These are phyloP conservation scores for Microtus obscurus DNA, from an alignment of 2,797 vertebrate genomes.

Conservation along the genomic window DNA sequence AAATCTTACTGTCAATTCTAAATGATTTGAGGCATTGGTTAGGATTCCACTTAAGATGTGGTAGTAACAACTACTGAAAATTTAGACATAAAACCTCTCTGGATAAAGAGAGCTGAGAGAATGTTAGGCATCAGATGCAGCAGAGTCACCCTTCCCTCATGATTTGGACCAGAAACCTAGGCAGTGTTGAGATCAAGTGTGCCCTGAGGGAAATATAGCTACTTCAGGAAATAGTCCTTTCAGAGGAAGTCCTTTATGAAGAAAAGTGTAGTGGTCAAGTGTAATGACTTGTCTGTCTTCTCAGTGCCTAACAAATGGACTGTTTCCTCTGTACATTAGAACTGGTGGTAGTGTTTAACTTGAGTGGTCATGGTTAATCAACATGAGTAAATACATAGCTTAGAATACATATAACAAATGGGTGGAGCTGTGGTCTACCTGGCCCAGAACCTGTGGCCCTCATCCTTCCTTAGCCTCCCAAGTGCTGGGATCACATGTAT, in stretches of 20 bases:
- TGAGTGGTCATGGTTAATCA: not conserved
- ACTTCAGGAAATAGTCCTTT: too few relatives aligned
- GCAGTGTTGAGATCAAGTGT: not conserved
- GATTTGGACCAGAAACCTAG: not conserved
- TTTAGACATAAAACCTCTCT: not conserved
- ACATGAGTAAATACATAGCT: not conserved
- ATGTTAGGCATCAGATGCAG: not conserved
- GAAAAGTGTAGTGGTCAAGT: too few relatives aligned
- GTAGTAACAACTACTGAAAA: not conserved
- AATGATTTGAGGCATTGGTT: not conserved
- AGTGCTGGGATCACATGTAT: too few relatives aligned
- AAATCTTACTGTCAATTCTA: slow-evolving; percentile 3
- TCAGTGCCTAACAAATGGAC: not conserved
- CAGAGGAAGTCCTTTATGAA: too few relatives aligned
- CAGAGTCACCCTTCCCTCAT: not conserved
- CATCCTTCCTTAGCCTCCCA: too few relatives aligned
- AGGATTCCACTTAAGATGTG: not conserved
- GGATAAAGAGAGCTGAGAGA: not conserved
- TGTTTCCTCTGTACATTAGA: not conserved
- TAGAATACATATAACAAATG: not conserved
- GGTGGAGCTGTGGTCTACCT: not conserved
- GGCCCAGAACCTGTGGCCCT: too few relatives aligned
- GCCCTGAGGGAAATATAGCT: not conserved
- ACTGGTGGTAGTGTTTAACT: not conserved
- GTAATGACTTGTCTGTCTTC: too few relatives aligned